Percentiles rank a stretch among this genome's conserved stretches.
phyloP scores from a whole-genome alignment of 2,113 vertebrate genomes.

The Megalops atlanticus region DNA sequence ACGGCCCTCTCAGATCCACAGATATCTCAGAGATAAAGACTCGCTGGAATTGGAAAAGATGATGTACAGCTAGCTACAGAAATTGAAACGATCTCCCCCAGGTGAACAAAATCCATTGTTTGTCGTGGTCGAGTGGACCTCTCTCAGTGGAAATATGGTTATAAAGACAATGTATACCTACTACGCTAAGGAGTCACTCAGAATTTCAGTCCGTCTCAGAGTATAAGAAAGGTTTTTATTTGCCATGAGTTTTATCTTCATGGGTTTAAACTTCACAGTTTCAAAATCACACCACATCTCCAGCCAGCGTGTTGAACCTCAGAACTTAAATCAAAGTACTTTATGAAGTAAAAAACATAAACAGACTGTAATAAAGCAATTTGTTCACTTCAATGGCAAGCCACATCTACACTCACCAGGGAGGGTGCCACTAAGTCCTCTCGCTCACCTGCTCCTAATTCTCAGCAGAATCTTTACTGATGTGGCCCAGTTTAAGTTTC shows the following conservation, averaged over 20 bases:
- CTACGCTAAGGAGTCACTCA: neutral
- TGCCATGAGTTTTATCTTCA: neutral
- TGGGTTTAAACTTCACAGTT: neutral
- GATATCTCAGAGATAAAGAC: conserved; percentile 9
- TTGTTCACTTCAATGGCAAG: neutral
- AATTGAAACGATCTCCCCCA: neutral
- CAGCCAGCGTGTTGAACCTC: neutral
- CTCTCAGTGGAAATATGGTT: neutral
- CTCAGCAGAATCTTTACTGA: neutral
- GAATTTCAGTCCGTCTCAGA: neutral
- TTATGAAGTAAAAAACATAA: neutral
- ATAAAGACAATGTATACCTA: neutral
- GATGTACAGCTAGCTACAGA: conserved; percentile 1
- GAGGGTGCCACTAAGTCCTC: neutral
- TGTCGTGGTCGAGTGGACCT: neutral
- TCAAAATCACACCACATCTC: neutral
- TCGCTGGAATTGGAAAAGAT: conserved; percentile 1
- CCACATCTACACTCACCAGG: neutral
- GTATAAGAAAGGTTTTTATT: neutral
- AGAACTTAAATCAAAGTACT: neutral
- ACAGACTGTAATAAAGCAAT: neutral
- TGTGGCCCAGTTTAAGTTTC: neutral
- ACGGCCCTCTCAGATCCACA: conserved; percentile 7
- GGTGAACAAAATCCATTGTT: conserved; percentile 19
- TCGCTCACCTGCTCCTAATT: neutral